Percentiles rank a stretch among this genome's conserved stretches.
These are phyloP conservation scores for Halcyon malimbica DNA, from an alignment of 2,113 vertebrate species.

Conservation along the genomic window DNA sequence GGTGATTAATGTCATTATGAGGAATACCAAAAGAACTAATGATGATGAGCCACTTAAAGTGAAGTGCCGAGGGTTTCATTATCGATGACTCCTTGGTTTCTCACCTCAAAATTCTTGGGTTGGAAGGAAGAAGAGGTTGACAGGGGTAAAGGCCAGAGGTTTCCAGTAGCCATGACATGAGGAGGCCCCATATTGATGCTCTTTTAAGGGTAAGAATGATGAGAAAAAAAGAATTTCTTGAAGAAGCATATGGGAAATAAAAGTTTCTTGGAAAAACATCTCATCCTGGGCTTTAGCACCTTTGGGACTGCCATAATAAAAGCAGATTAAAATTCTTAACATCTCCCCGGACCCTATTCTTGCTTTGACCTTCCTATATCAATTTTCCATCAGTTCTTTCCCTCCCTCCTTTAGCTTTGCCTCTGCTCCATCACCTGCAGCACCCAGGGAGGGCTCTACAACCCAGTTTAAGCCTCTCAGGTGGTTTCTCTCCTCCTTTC, in stretches of 20 bases:
- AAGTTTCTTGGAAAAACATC: neutral
- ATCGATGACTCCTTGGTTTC: neutral
- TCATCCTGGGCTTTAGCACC: neutral
- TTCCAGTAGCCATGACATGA: neutral
- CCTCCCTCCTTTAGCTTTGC: neutral
- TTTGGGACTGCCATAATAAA: neutral
- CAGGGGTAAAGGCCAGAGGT: neutral
- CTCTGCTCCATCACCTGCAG: neutral
- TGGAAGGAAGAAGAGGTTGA: neutral
- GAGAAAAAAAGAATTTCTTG: neutral
- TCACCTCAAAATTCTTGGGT: neutral
- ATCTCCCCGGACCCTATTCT: neutral
- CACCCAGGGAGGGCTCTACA: neutral
- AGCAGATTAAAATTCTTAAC: neutral
- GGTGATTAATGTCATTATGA: conserved; percentile 25
- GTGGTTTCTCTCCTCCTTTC: neutral
- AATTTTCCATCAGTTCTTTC: neutral
- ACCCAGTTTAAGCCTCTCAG: neutral
- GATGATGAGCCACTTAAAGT: conserved; percentile 21
- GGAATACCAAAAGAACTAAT: conserved; percentile 28
- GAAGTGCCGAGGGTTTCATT: neutral
- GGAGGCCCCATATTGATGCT: accelerated
- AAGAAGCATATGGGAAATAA: neutral
- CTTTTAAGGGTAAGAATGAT: neutral
- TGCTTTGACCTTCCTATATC: accelerated